These are phyloP conservation scores for Stegophylla sp. DNA, from an alignment of 2,888 invertebrate species.

Conservation along the genomic window DNA sequence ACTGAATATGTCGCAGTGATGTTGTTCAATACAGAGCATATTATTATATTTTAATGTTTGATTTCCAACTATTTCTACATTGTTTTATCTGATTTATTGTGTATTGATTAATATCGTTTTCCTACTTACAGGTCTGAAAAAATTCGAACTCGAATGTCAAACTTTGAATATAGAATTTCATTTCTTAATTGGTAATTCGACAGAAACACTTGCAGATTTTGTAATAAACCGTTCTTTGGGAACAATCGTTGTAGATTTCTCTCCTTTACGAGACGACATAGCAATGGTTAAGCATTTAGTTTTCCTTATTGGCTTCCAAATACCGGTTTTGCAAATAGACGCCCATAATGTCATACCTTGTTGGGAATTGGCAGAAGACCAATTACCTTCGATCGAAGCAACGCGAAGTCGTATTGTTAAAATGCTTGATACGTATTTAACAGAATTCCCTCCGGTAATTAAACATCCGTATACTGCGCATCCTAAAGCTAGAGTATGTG, in stretches of 20 bases:
- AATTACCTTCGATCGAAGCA: constrained; percentile 86
- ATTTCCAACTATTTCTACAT: too few relatives aligned
- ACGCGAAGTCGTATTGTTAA: constrained; percentile 84
- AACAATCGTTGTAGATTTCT: constrained; percentile 84
- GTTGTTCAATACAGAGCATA: too few relatives aligned
- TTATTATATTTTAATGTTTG: too few relatives aligned
- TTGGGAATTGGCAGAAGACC: constrained; percentile 85
- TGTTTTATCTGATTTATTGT: too few relatives aligned
- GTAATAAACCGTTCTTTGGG: constrained; percentile 76
- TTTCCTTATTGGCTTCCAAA: constrained; percentile 65
- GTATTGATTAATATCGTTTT: too few relatives aligned
- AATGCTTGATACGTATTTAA: constrained; percentile 77
- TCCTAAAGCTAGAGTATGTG: constrained; percentile 67
- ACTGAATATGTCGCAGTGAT: too few relatives aligned
- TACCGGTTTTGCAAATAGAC: constrained; percentile 71
- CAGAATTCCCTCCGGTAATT: constrained; percentile 82
- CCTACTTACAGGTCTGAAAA: constrained; percentile 70
- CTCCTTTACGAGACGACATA: constrained; percentile 75
- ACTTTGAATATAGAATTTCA: constrained; percentile 79
- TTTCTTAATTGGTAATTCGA: constrained; percentile 75
- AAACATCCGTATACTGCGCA: constrained; percentile 72
- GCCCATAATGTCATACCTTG: constrained; percentile 90
- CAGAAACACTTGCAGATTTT: constrained; percentile 73
- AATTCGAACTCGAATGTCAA: constrained; percentile 77
- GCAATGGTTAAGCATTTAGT: constrained; percentile 77